Percentiles rank a stretch among this genome's conserved stretches.
Conservation (phyloP, 2,113 vertebrate species). For the Procavia capensis region DNA sequence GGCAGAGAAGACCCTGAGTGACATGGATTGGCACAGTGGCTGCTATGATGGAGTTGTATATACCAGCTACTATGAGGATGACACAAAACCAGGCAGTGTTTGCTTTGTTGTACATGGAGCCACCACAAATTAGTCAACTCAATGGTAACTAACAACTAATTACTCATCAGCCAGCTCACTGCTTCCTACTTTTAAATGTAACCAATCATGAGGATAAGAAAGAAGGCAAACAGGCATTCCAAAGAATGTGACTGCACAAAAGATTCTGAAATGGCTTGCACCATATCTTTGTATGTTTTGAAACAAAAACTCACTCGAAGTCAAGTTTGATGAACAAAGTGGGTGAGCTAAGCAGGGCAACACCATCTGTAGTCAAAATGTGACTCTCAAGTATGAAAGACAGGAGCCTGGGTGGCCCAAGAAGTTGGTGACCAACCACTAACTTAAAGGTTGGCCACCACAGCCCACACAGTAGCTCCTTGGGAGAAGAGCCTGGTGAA, state of each 20-base stretch:
- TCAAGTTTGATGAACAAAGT: neutral
- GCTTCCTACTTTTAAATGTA: neutral
- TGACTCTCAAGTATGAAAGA: neutral
- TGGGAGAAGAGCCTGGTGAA: neutral
- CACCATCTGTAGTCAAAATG: neutral
- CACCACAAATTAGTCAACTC: no score
- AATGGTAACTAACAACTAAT: neutral
- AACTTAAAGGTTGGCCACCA: no score
- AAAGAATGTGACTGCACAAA: neutral
- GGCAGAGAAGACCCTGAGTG: neutral
- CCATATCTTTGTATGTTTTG: neutral
- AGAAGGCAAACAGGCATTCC: neutral
- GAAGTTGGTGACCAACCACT: no score
- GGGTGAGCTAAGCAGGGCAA: neutral
- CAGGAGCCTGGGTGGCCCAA: neutral
- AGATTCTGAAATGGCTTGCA: neutral
- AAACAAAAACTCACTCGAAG: neutral
- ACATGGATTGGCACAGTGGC: neutral
- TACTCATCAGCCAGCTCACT: neutral
- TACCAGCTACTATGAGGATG: neutral
- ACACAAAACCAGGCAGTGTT: neutral
- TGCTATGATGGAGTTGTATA: neutral
- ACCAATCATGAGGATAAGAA: neutral
- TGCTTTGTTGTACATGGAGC: no score
- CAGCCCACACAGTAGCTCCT: neutral